These are phyloP conservation scores for Condylura cristata DNA, from an alignment of 2,113 vertebrate species.

Conservation along the genomic window DNA sequence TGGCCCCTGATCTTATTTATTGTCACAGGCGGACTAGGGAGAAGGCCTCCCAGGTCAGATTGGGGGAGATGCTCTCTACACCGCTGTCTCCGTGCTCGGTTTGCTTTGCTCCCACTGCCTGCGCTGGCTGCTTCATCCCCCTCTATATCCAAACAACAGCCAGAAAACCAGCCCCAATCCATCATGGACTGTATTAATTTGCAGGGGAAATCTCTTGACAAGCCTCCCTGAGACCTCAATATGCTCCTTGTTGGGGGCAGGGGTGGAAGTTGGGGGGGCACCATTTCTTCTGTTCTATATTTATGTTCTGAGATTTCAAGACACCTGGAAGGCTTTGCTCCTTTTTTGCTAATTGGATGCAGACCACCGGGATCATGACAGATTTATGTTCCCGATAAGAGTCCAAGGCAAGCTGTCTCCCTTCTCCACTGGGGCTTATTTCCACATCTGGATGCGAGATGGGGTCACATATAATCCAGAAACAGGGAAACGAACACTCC, in stretches of 20 bases:
- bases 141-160: background rate
- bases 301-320: conserved; percentile 9
- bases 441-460: background rate
- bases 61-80: background rate
- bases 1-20: background rate
- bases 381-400: background rate
- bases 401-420: background rate
- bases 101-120: background rate
- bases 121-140: background rate
- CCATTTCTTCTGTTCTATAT: background rate
- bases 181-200: background rate
- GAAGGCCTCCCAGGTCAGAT: background rate
- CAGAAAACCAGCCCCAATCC: background rate
- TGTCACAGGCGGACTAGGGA: fast-evolving
- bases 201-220: background rate
- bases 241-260: background rate
- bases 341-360: conserved; percentile 5
- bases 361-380: background rate
- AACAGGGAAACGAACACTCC: background rate
- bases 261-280: background rate
- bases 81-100: background rate
- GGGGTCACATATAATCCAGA: background rate
- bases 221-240: background rate
- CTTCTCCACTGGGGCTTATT: background rate
- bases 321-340: background rate